phyloP scores from a whole-genome alignment of 2,113 vertebrate genomes.

The Spheniscus mendiculus region DNA sequence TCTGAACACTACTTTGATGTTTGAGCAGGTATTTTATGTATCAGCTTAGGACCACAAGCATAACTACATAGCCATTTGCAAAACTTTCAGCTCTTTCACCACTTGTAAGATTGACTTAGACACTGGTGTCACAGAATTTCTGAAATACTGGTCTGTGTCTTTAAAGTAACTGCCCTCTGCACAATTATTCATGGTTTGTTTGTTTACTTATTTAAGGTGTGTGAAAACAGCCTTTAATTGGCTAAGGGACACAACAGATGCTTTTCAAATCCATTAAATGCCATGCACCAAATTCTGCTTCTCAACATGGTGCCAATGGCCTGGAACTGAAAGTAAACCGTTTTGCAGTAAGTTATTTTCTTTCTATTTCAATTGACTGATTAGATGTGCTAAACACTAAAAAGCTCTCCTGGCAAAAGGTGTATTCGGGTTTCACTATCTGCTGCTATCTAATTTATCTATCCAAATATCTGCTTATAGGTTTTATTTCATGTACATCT shows the following conservation, averaged over 20 bases:
- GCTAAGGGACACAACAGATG: background rate
- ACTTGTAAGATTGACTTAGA: background rate
- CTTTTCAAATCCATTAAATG: background rate
- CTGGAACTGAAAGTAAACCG: background rate
- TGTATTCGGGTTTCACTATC: background rate
- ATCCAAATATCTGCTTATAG: background rate
- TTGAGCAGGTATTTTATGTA: background rate
- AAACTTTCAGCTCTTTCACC: background rate
- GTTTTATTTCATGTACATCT: background rate
- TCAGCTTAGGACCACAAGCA: background rate
- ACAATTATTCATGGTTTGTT: background rate
- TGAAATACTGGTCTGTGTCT: background rate
- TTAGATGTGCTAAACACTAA: background rate
- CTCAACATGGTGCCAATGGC: background rate
- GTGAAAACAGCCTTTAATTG: background rate
- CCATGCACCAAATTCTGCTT: background rate
- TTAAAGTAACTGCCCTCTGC: background rate
- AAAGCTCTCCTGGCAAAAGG: background rate
- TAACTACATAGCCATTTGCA: background rate
- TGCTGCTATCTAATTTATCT: background rate
- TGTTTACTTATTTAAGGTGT: background rate
- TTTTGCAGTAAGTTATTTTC: background rate
- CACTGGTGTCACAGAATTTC: background rate
- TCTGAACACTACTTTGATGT: background rate
- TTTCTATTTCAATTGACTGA: background rate